Conservation (phyloP, 2,888 invertebrate species). For the Plemyria rubiginata region DNA sequence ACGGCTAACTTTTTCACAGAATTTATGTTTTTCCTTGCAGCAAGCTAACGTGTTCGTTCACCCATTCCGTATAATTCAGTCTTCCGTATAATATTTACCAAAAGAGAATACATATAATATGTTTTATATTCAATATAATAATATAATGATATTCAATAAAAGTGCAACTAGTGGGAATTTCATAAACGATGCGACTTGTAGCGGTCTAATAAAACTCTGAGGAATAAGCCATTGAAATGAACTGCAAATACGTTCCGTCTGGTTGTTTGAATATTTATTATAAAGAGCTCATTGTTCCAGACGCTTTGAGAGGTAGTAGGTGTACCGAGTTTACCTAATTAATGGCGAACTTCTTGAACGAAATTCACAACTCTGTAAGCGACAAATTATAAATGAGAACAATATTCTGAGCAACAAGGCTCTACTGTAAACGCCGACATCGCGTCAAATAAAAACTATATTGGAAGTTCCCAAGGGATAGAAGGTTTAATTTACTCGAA, state of each 20-base stretch:
- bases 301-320: constrained; percentile 53
- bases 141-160: too few species aligned
- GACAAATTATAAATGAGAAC: constrained; percentile 47
- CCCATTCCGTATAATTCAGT: neutral
- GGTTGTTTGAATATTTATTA: constrained; percentile 61
- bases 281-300: constrained; percentile 62
- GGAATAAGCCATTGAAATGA: constrained; percentile 48
- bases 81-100: neutral
- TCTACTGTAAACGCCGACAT: constrained; percentile 8
- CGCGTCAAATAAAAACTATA: constrained; percentile 3
- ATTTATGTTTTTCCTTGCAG: constrained; percentile 36
- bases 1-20: constrained; percentile 43
- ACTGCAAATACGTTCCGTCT: constrained; percentile 50
- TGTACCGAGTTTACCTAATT: constrained; percentile 62
- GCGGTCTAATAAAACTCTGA: constrained; percentile 33
- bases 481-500: neutral
- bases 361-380: constrained; percentile 47
- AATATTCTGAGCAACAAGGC: constrained; percentile 13
- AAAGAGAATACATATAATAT: neutral
- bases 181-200: constrained; percentile 16
- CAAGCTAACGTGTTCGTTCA: constrained; percentile 5
- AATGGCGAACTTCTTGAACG: constrained; percentile 59
- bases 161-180: too few species aligned
- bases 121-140: too few species aligned
- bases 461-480: neutral